phyloP scores from a whole-genome alignment of 2,113 vertebrate genomes.

The Romanogobio albipinnatus region DNA sequence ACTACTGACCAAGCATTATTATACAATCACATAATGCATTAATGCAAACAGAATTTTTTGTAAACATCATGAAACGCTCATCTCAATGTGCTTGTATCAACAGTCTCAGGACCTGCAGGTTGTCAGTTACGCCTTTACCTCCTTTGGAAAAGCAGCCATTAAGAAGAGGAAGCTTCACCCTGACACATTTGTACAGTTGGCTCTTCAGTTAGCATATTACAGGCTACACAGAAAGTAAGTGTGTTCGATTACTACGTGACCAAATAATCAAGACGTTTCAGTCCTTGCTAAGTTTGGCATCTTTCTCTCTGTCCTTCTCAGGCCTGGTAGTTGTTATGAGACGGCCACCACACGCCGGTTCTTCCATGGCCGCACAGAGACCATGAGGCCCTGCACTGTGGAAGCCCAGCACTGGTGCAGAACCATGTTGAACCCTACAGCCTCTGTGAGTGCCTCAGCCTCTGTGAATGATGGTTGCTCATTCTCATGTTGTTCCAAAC shows the following conservation, averaged over 20 bases:
- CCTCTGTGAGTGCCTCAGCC: constrained; percentile 40
- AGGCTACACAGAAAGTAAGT: constrained; percentile 82
- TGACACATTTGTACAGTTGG: constrained; percentile 92
- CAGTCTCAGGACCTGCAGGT: constrained; percentile 86
- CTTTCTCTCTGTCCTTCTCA: constrained; percentile 62
- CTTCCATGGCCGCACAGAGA: constrained; percentile 96
- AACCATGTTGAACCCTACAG: constrained; percentile 82
- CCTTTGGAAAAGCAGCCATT: constrained; percentile 87
- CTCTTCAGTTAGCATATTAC: constrained; percentile 90
- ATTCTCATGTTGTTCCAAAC: background rate
- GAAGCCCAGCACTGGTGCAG: constrained; percentile 89
- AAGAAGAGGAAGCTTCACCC: constrained; percentile 87
- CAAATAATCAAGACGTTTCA: background rate
- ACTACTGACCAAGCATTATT: background rate
- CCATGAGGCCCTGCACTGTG: constrained; percentile 85
- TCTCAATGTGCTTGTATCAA: background rate
- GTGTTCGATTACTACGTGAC: background rate
- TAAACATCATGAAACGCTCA: background rate
- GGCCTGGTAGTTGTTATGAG: constrained; percentile 93
- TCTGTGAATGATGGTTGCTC: constrained; percentile 18
- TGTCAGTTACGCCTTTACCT: constrained; percentile 81
- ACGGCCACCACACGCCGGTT: constrained; percentile 90
- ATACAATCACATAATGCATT: background rate
- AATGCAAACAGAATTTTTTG: background rate
- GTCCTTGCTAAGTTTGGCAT: background rate